These are phyloP conservation scores for Clarias platycephalus DNA, from an alignment of 2,797 vertebrate species.

Conservation along the genomic window DNA sequence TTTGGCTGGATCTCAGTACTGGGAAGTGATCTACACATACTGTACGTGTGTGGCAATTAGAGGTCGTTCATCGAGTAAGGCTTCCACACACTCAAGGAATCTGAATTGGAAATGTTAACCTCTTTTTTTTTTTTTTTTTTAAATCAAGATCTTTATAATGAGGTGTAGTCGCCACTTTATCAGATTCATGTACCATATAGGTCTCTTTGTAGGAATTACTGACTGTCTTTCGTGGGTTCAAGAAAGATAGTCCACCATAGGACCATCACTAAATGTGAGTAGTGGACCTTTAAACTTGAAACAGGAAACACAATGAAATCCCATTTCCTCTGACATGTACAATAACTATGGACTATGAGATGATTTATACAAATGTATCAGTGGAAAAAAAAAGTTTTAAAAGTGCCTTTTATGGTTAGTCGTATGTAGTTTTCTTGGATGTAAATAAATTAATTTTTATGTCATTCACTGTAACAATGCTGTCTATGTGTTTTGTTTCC, in stretches of 20 bases:
- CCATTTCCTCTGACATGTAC: background rate
- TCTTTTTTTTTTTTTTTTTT: background rate
- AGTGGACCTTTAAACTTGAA: background rate
- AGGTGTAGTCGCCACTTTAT: background rate
- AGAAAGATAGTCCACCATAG: background rate
- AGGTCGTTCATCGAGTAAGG: background rate
- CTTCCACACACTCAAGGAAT: constrained; percentile 21
- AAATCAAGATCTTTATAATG: constrained; percentile 7
- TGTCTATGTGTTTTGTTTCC: background rate
- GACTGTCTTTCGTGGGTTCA: background rate
- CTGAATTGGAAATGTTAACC: background rate
- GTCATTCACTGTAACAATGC: background rate
- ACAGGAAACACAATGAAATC: background rate
- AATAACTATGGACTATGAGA: background rate
- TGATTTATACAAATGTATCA: background rate
- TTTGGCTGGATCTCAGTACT: background rate
- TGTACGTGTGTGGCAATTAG: background rate
- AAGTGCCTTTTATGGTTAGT: background rate
- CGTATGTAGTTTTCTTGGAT: background rate
- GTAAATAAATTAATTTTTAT: background rate
- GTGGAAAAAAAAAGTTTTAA: background rate
- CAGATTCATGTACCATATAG: background rate
- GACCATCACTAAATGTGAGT: background rate
- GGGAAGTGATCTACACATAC: background rate
- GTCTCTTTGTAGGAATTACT: background rate